These are phyloP conservation scores for Rhinolophus ferrumequinum DNA, from an alignment of 2,113 vertebrate genomes.

Conservation along the genomic window DNA sequence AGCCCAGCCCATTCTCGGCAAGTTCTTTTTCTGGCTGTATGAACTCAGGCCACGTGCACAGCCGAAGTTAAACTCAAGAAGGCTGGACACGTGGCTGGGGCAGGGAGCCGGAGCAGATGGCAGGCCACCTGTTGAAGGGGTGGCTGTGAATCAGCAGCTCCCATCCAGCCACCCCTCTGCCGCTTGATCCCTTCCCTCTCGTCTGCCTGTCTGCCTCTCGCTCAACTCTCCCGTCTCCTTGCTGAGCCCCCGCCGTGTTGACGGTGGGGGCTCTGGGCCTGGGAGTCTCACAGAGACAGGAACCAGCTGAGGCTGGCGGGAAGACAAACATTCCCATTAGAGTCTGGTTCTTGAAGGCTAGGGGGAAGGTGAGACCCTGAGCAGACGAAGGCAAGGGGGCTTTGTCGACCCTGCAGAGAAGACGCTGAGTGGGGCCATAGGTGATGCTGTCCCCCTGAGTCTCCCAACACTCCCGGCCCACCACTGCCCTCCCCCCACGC, in stretches of 20 bases:
- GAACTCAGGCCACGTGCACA: constrained; percentile 50
- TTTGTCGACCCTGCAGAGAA: not conserved
- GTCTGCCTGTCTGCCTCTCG: not conserved
- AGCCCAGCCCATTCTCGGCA: not conserved
- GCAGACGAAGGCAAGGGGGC: not conserved
- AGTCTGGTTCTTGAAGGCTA: not conserved
- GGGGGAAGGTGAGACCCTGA: not conserved
- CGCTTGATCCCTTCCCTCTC: fast-evolving
- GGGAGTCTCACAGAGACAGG: not conserved
- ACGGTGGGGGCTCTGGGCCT: fast-evolving
- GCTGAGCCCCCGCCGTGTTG: fast-evolving
- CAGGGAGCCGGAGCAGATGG: constrained; percentile 68
- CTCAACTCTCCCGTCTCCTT: not conserved
- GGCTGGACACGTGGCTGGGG: constrained; percentile 42
- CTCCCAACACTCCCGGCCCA: not conserved
- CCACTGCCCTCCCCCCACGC: too few relatives aligned
- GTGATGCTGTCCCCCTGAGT: too few relatives aligned
- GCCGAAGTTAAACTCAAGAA: constrained; percentile 61
- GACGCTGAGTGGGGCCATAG: not conserved
- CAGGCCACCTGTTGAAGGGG: constrained; percentile 77
- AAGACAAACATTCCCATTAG: not conserved
- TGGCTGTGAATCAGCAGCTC: constrained; percentile 43
- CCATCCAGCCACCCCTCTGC: not conserved
- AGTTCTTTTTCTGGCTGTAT: constrained; percentile 77
- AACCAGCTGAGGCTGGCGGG: not conserved